Conservation (phyloP, 2,888 invertebrate genomes). For the Phanerotoma sp. region DNA sequence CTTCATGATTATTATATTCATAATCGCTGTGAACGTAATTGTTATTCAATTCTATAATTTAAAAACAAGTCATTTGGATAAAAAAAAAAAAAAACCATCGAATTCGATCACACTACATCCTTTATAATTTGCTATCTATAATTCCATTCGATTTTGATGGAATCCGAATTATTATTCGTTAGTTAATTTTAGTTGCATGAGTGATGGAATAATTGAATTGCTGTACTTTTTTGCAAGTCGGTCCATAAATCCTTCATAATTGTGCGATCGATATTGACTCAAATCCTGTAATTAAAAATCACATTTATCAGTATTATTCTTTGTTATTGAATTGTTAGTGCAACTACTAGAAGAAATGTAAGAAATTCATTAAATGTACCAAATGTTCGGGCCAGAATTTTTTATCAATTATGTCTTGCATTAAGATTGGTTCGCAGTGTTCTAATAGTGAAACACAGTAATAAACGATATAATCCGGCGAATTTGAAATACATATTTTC, state of each 20-base stretch:
- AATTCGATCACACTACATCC: no score
- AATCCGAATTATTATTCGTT: constrained; percentile 7
- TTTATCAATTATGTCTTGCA: constrained; percentile 43
- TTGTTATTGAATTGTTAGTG: no score
- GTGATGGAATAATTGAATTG: constrained; percentile 48
- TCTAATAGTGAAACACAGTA: constrained; percentile 50
- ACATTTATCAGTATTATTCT: not conserved
- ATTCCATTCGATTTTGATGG: no score
- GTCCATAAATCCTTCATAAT: constrained; percentile 51
- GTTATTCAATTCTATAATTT: not conserved
- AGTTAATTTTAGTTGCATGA: constrained; percentile 30
- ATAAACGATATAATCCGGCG: constrained; percentile 52
- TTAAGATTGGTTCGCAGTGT: constrained; percentile 42
- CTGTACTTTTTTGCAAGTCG: constrained; percentile 50
- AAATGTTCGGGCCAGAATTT: constrained; percentile 52
- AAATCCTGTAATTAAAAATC: constrained; percentile 39
- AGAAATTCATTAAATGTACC: constrained; percentile 35
- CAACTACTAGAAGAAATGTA: no score
- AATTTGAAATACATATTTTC: constrained; percentile 48
- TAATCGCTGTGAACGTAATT: no score
- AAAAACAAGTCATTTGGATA: no score
- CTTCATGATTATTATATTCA: no score
- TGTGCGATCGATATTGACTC: constrained; percentile 45
- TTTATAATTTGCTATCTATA: no score
- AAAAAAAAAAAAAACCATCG: no score